Evolutionary conservation across 2,113 vertebrate genomes (phyloP).

Genomic region (Bubo scandiacus): DNA sequence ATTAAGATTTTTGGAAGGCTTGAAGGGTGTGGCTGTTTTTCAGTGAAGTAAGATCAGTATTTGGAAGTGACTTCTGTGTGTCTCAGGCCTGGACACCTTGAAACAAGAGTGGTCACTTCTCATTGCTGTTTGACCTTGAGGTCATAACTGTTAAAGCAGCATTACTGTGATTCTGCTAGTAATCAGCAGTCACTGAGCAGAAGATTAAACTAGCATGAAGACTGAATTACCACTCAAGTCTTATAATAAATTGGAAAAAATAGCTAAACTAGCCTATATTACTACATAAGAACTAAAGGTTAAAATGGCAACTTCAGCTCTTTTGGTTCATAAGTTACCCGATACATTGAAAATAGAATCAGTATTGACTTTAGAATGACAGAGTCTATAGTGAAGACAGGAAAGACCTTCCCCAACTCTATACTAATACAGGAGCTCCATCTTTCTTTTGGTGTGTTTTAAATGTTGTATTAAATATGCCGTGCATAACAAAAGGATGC

Average conservation of each 20-base stretch:
- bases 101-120: background rate
- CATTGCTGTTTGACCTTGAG: background rate
- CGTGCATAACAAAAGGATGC: background rate
- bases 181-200: background rate
- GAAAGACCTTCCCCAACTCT: background rate
- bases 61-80: background rate
- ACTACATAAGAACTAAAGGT: background rate
- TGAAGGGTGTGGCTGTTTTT: background rate
- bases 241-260: background rate
- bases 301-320: background rate
- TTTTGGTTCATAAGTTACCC: background rate
- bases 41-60: background rate
- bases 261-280: constrained; percentile 1
- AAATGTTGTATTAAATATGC: background rate
- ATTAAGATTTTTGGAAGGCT: background rate
- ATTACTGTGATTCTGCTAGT: background rate
- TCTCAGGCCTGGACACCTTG: background rate
- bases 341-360: background rate
- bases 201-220: constrained; percentile 22
- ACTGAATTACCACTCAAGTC: background rate
- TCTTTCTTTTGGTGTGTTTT: background rate
- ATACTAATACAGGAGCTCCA: background rate
- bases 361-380: background rate
- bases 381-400: background rate
- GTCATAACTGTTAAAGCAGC: background rate